Percentiles rank a stretch among this genome's conserved stretches.
phyloP scores from a whole-genome alignment of 2,888 invertebrate species.

The Marasmarcha lunaedactyla region DNA sequence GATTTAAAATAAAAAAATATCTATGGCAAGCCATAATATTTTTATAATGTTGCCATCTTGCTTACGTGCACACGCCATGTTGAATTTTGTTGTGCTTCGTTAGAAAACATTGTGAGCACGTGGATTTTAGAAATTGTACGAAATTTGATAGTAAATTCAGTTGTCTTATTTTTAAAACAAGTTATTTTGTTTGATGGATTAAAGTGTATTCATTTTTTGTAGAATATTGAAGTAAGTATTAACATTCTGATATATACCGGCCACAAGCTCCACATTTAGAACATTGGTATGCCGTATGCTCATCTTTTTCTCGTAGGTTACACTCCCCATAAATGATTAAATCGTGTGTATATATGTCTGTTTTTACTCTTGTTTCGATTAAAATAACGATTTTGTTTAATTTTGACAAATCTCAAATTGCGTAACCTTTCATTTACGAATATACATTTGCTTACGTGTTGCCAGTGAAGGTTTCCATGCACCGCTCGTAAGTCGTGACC shows the following conservation, averaged over 20 bases:
- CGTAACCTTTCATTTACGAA: slow-evolving; percentile 63
- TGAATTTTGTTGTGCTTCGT: slow-evolving; percentile 72
- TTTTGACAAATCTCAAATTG: slow-evolving; percentile 36
- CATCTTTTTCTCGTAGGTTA: slow-evolving; percentile 15
- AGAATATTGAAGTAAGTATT: slow-evolving; percentile 49
- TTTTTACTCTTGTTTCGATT: no score
- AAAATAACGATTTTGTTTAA: background rate
- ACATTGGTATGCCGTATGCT: slow-evolving; percentile 24
- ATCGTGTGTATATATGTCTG: background rate
- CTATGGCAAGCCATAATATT: slow-evolving; percentile 7
- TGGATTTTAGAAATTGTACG: slow-evolving; percentile 66
- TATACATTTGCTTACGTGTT: slow-evolving; percentile 67
- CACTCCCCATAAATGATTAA: slow-evolving; percentile 14
- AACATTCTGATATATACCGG: slow-evolving; percentile 35
- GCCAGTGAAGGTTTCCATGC: slow-evolving; percentile 57
- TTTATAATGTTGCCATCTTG: slow-evolving; percentile 33
- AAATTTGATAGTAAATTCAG: slow-evolving; percentile 56
- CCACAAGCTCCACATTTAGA: slow-evolving; percentile 40
- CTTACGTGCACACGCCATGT: slow-evolving; percentile 65
- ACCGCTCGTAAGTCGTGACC: slow-evolving; percentile 63
- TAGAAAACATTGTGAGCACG: slow-evolving; percentile 79
- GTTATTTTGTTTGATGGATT: slow-evolving; percentile 26
- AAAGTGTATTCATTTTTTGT: slow-evolving; percentile 33
- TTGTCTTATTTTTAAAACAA: slow-evolving; percentile 30
- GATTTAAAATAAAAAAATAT: slow-evolving; percentile 2